Evolutionary conservation across 2,888 invertebrate species (phyloP), one percentile per base, ranked within the genome.

Genomic region (Netelia virgata): DNA sequence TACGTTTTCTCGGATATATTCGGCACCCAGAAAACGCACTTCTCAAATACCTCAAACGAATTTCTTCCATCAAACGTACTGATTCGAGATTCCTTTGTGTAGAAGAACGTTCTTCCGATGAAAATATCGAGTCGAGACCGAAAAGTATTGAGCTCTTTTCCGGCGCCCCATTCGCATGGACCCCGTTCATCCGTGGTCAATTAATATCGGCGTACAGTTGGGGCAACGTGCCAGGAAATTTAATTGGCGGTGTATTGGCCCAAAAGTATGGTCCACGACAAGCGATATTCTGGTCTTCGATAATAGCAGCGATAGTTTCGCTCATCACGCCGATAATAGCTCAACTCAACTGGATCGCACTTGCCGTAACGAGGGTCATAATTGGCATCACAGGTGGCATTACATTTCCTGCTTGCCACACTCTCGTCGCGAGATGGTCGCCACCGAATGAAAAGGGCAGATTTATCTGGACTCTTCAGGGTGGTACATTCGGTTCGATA

Each of bases 391-490:
- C 91, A 10, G 92, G 92, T 94, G 96, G 96, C 10, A 94, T 96
- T 23, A 92, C 95, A 28, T 96, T 96, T 91, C 96, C 96, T 1
- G 94, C 96, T 3, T 94, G 96, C 10, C 96, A 96, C 87, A 95
- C 95, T 3, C 90, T 97, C 81, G 95, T 97, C 3, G 96, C 97
- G 0, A 95, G 95, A 89, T 97, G 97, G 97, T 95, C 96, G 0
- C 97, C 97, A 0, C 96, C 97, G 1, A 94, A 95, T n/a, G 97
- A 97, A 91, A 96, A 96, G 91, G 96, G 96, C 9, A 96, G 96
- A 90, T 97, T 97, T 90, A 94, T 97, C 0, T 96, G 96, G 88
- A 95, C 96, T 0, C 94, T 97, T 89, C 95, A 96, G 95, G 97
- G 97, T 11, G 97, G 97, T 5, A 96, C 96, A 0, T 94, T 97